Base-by-base conservation (phyloP, 2,888 invertebrate genomes). In the Melangyna quadrimaculata region DNA sequence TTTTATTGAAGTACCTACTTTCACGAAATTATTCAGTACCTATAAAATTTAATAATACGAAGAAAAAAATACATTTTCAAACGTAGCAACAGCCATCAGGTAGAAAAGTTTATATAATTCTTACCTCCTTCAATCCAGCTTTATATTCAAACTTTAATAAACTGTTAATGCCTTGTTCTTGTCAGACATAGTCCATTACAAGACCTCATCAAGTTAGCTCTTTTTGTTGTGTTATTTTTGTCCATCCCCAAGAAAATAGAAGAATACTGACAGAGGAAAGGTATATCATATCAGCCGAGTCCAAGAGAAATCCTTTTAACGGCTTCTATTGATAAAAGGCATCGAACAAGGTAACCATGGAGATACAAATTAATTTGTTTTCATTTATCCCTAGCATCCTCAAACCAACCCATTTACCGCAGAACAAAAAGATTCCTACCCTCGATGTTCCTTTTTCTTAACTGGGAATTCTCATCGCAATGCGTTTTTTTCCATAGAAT, bases 341-440 rank as follows among this genome's bases (percentile, higher is more conserved):
- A 59, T 27, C 3, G 3, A 17, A 27, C 48, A 40, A 40, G 35
- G 71, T 75, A 65, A 19, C 84, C 61, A 67, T 61, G 67, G 53
- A 61, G 72, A 80, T 32, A 72, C 53, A 84, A 67, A 75, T 80
- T 79, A 79, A 80, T 72, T 72, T 79, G 57, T 79, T 79, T 83
- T 79, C 67, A 70, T 78, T 59, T 71, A 35, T 67, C 51, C 24
- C 12, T 3, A 43, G 17, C 43, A n/a, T 10, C 10, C 61, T 27
- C 17, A 24, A 55, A 35, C 32, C 19, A 55, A 35, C 32, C 19
- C 12, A 19, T 19, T 35, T 19, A 59, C 35, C 35, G 7, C 65
- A 29, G 27, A 8, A 40, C 24, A 40, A 43, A 24, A 63, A n/a
- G 9, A 57, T 35, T 57, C 14, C 12, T 12, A 37, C 14, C 8